Base-by-base conservation (phyloP, 2,888 invertebrate species). In the Troilus luridus region DNA sequence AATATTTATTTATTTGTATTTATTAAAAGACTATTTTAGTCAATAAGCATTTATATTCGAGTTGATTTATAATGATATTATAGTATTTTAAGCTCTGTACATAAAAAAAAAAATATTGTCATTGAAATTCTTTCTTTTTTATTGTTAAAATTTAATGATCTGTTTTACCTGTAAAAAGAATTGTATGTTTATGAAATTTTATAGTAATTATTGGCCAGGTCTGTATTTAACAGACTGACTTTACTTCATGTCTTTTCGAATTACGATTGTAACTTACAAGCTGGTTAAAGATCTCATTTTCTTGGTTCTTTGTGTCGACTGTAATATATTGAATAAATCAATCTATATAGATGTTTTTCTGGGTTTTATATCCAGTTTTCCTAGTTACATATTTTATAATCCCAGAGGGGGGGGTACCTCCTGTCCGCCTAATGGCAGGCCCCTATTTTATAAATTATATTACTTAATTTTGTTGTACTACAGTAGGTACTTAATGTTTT, bases 1-100 rank as follows among this genome's bases (percentile, higher is more conserved):
- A 19, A 85, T 85, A 85, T 85, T 85, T 85, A 85, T 85, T 85
- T 85, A 85, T 85, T 85, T 85, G 85, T 85, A 85, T 85, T 85
- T 85, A 85, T 85, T 85, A 56, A 21, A 11, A 54, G 21, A 56
- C n/a, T 56, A 85, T 85, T 21, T 85, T 85, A 85, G 85, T 1
- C n/a, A 0, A 54, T 85, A 85, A 81, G 85, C 56, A 85, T 85
- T 85, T 85, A 85, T 85, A 85, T 85, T 85, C 56, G 85, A 56
- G 85, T 85, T 85, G 85, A 85, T 54, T 85, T 56, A 58, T 85
- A 58, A 56, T 56, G 85, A 85, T 85, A 85, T 85, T 85, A 56
- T 85, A 85, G 56, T 85, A 85, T 85, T 85, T 77, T 56, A 85
- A 85, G 56, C 11, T 1, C 56, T 56, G 56, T 85, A 85, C 56